phyloP scores from a whole-genome alignment of 2,797 vertebrate species.

The Scyliorhinus canicula region DNA sequence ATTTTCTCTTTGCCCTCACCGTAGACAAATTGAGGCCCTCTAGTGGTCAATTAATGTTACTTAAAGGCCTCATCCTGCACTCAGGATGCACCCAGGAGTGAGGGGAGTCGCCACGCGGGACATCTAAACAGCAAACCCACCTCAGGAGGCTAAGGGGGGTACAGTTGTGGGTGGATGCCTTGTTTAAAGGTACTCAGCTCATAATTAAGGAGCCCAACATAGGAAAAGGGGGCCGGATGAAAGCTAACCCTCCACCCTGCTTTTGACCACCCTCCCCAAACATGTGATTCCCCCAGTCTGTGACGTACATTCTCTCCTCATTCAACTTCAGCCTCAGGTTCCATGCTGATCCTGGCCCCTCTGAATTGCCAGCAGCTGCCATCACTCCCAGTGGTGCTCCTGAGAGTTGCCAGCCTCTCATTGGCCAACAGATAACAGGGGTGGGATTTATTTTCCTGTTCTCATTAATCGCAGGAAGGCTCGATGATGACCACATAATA shows the following conservation, averaged over 20 bases:
- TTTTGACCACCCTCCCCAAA: background rate
- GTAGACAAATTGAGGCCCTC: too few relatives aligned
- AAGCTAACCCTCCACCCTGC: background rate
- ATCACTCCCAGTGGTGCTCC: background rate
- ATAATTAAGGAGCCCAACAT: background rate
- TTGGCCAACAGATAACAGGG: background rate
- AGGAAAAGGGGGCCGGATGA: background rate
- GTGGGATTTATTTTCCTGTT: background rate
- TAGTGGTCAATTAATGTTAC: too few relatives aligned
- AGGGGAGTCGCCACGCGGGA: background rate
- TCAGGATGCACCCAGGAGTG: background rate
- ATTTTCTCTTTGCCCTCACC: too few relatives aligned
- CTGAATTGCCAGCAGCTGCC: background rate
- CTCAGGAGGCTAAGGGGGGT: too few relatives aligned
- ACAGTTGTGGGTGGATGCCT: background rate
- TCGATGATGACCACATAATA: background rate
- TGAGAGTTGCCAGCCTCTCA: background rate
- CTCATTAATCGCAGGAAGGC: background rate
- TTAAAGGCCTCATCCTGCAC: too few relatives aligned
- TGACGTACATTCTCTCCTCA: background rate
- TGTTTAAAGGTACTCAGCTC: background rate
- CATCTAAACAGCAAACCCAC: background rate
- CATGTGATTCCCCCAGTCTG: background rate
- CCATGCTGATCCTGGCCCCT: background rate
- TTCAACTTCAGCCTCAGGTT: background rate